Percentiles rank a stretch among this genome's conserved stretches.
Evolutionary conservation across 1,140 invertebrate genomes (phyloP).

Genomic region (Conus ventricosus): DNA sequence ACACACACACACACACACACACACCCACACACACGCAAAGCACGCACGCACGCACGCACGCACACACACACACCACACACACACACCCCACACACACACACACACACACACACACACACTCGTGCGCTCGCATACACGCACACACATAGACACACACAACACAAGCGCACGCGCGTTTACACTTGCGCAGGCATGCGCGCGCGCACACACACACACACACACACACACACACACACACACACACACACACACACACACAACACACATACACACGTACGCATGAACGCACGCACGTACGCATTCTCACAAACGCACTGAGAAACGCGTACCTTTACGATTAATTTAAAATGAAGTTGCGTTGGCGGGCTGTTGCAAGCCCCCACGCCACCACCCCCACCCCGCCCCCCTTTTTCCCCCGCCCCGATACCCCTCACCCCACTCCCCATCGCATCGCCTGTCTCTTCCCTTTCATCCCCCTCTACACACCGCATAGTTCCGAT

Average conservation of each 20-base stretch:
- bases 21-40: too few species aligned
- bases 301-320: not conserved
- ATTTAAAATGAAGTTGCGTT: too few species aligned
- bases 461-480: too few species aligned
- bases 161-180: not conserved
- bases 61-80: not conserved
- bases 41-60: too few species aligned
- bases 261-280: not conserved
- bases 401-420: too few species aligned
- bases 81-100: not conserved
- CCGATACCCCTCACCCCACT: too few species aligned
- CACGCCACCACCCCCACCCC: too few species aligned
- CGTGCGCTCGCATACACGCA: not conserved
- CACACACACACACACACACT: not conserved
- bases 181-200: not conserved
- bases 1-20: too few species aligned
- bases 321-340: too few species aligned
- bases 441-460: too few species aligned
- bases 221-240: constrained; percentile 15
- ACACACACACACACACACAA: constrained; percentile 15
- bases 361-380: not conserved
- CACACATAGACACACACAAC: not conserved
- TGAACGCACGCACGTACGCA: not conserved
- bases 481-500: too few species aligned
- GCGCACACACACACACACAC: not conserved